A percentile compares a stretch with the other conserved stretches of the same genome.
These are phyloP conservation scores for Coenobita brevimanus DNA, from an alignment of 1,140 invertebrate genomes.

Conservation along the genomic window DNA sequence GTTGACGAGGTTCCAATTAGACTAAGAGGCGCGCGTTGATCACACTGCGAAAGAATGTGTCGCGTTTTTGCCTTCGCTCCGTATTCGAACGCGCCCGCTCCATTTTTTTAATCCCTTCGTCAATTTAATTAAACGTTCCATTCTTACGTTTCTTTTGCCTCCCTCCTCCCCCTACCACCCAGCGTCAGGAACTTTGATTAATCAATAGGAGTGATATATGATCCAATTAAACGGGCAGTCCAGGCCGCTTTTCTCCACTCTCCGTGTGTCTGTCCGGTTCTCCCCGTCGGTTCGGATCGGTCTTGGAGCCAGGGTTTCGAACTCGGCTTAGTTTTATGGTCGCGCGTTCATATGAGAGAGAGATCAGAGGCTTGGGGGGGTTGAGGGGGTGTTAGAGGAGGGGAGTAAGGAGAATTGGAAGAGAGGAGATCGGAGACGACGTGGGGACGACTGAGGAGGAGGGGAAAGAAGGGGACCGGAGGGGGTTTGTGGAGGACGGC, in stretches of 20 bases:
- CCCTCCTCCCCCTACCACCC: too few species aligned
- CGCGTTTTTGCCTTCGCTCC: slow-evolving; percentile 36
- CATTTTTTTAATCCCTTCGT: slow-evolving; percentile 2
- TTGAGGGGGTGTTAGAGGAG: not conserved
- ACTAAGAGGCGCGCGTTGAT: slow-evolving; percentile 61
- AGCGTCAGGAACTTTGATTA: slow-evolving; percentile 59
- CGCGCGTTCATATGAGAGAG: slow-evolving; percentile 44
- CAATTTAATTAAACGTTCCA: slow-evolving; percentile 65
- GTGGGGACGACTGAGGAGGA: too few species aligned
- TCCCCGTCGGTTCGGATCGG: not conserved
- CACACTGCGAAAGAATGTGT: slow-evolving; percentile 55
- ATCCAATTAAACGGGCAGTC: slow-evolving; percentile 42
- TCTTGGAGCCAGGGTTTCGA: not conserved
- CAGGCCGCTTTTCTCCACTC: not conserved
- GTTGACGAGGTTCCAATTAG: slow-evolving; percentile 68
- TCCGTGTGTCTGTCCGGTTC: not conserved
- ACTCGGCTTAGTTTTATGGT: slow-evolving; percentile 46
- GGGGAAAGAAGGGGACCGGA: too few species aligned
- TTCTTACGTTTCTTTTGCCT: slow-evolving; percentile 39
- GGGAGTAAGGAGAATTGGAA: not conserved
- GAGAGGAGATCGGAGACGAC: not conserved
- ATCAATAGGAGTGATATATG: slow-evolving; percentile 61
- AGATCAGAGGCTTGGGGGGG: slow-evolving; percentile 29
- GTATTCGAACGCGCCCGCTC: slow-evolving; percentile 44
- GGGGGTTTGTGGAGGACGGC: too few species aligned